phyloP scores from a whole-genome alignment of 2,888 invertebrate genomes.

The Phyto melanocephala region DNA sequence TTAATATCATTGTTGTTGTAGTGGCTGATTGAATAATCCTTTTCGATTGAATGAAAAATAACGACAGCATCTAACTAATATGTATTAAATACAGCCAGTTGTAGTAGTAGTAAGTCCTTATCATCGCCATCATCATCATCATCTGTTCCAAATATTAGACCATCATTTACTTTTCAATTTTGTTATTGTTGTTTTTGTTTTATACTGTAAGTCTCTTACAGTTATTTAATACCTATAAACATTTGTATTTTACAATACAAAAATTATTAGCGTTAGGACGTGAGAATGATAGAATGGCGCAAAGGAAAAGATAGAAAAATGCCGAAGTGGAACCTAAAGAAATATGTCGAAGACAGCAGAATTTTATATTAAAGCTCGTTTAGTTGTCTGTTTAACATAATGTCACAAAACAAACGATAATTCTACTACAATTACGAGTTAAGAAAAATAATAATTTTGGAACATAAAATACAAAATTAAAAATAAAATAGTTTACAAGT shows the following conservation, averaged over 20 bases:
- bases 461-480: no score
- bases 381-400: no score
- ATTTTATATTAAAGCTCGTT: conserved; percentile 25
- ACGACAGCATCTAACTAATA: background rate
- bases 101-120: background rate
- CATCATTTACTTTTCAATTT: background rate
- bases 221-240: conserved; percentile 45
- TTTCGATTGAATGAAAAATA: conserved; percentile 50
- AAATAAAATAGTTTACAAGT: no score
- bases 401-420: background rate
- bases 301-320: background rate
- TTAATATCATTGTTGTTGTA: background rate
- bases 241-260: conserved; percentile 12
- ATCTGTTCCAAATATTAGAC: no score
- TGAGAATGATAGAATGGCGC: background rate
- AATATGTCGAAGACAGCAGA: conserved; percentile 28
- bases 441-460: background rate
- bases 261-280: background rate
- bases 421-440: background rate
- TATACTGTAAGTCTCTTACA: conserved; percentile 39
- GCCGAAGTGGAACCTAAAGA: background rate
- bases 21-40: conserved; percentile 46
- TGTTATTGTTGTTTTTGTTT: conserved; percentile 22
- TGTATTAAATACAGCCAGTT: conserved; percentile 1
- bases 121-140: background rate